phyloP scores from a whole-genome alignment of 2,113 vertebrate genomes.

The Ibidorhyncha struthersii region DNA sequence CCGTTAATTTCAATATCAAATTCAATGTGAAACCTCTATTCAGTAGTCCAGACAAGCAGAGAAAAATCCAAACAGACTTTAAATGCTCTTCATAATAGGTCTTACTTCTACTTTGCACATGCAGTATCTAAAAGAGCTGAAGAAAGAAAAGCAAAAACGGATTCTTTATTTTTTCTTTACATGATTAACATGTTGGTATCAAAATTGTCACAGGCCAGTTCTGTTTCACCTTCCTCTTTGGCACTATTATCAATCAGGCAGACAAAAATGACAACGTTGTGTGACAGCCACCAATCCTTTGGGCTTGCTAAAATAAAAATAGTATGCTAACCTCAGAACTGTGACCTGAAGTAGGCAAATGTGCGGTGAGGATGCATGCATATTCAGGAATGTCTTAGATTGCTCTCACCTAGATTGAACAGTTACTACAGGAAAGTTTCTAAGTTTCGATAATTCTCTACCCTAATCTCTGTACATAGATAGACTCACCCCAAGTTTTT shows the following conservation, averaged over 20 bases:
- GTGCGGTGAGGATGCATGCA: not conserved
- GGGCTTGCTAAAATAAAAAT: constrained; percentile 64
- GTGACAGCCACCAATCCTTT: constrained; percentile 42
- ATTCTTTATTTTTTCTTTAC: not conserved
- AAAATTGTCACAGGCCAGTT: constrained; percentile 12
- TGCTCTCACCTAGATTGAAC: not conserved
- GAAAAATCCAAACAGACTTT: not conserved
- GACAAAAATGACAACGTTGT: constrained; percentile 24
- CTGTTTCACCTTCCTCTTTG: constrained; percentile 57
- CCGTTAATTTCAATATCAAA: not conserved
- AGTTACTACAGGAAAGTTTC: not conserved
- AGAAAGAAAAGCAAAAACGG: not conserved
- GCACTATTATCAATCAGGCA: constrained; percentile 50
- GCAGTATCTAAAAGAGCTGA: not conserved
- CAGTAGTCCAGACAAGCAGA: not conserved
- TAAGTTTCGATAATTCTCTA: not conserved
- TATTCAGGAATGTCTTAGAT: not conserved
- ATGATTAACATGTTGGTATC: constrained; percentile 24
- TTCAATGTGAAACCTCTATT: not conserved
- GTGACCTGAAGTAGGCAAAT: constrained; percentile 12
- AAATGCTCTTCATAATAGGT: not conserved
- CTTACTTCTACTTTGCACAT: not conserved
- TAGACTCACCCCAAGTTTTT: not conserved
- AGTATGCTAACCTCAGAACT: not conserved
- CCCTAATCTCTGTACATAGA: not conserved